These are phyloP conservation scores for Habropoda laboriosa DNA, from an alignment of 1,140 invertebrate genomes.

Conservation along the genomic window DNA sequence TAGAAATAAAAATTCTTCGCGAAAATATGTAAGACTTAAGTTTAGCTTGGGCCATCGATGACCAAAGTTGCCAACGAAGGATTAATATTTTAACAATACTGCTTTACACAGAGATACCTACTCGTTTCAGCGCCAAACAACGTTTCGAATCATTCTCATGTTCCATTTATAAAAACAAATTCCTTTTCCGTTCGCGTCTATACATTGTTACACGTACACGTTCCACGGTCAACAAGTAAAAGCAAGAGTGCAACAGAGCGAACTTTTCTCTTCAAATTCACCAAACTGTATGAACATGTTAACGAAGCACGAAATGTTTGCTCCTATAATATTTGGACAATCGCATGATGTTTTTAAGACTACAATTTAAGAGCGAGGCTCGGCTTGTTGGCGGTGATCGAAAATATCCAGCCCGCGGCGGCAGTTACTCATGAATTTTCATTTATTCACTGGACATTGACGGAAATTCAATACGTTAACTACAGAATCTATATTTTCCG, in stretches of 20 bases:
- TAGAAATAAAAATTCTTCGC: too few relatives aligned
- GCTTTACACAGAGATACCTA: too few relatives aligned
- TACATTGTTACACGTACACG: neutral
- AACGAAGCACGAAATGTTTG: neutral
- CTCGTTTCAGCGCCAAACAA: too few relatives aligned
- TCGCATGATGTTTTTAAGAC: constrained; percentile 10
- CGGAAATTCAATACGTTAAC: constrained; percentile 44
- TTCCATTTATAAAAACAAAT: too few relatives aligned
- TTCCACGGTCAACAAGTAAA: neutral
- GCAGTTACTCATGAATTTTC: constrained; percentile 47
- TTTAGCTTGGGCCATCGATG: too few relatives aligned
- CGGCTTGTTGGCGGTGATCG: neutral
- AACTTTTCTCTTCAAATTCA: neutral
- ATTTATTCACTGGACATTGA: constrained; percentile 31
- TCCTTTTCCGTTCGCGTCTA: neutral
- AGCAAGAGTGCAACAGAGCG: neutral
- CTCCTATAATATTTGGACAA: constrained; percentile 3
- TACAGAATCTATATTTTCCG: constrained; percentile 32
- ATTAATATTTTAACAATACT: too few relatives aligned
- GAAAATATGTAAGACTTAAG: too few relatives aligned
- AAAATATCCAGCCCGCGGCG: constrained; percentile 25
- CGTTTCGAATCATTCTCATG: too few relatives aligned
- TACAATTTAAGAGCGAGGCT: neutral
- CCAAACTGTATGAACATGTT: neutral
- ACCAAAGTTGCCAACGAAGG: too few relatives aligned